Percentiles rank a stretch among this genome's conserved stretches.
These are phyloP conservation scores for Dryobotodes eremita DNA, from an alignment of 2,888 invertebrate species.

Conservation along the genomic window DNA sequence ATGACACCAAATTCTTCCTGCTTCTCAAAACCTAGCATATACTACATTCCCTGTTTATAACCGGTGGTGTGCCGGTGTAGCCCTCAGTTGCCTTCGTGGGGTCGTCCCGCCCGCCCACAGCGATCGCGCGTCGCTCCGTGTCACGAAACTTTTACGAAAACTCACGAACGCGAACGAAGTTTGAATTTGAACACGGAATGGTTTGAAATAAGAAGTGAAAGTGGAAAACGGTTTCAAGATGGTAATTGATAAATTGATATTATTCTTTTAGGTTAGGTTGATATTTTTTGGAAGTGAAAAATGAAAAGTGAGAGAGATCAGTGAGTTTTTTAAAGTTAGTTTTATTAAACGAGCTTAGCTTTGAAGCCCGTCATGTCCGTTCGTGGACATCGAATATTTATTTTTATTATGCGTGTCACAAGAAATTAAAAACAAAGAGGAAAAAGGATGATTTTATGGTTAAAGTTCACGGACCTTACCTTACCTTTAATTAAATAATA, in stretches of 20 bases:
- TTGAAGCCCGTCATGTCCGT: background rate
- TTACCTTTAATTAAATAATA: too few relatives aligned
- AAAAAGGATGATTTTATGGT: background rate
- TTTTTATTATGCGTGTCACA: background rate
- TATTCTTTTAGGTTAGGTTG: background rate
- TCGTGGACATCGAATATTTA: background rate
- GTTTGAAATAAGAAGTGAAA: conserved; percentile 48
- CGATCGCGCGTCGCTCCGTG: conserved; percentile 54
- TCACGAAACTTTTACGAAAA: conserved; percentile 63
- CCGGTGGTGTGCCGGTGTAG: conserved; percentile 70
- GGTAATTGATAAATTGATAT: conserved; percentile 41
- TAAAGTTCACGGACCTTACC: background rate
- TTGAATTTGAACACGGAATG: conserved; percentile 54
- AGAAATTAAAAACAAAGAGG: background rate
- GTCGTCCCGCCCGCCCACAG: conserved; percentile 71
- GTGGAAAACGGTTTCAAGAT: conserved; percentile 44
- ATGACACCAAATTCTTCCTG: background rate
- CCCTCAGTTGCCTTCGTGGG: conserved; percentile 83
- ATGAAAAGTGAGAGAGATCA: background rate
- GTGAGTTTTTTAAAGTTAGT: background rate
- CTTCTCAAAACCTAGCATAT: conserved; percentile 45
- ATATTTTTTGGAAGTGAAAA: background rate
- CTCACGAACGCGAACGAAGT: conserved; percentile 35
- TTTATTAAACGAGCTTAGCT: background rate
- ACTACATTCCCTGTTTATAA: conserved; percentile 76